Evolutionary conservation across 2,113 vertebrate genomes (phyloP).

Genomic region (sheep (Ovis aries)): DNA sequence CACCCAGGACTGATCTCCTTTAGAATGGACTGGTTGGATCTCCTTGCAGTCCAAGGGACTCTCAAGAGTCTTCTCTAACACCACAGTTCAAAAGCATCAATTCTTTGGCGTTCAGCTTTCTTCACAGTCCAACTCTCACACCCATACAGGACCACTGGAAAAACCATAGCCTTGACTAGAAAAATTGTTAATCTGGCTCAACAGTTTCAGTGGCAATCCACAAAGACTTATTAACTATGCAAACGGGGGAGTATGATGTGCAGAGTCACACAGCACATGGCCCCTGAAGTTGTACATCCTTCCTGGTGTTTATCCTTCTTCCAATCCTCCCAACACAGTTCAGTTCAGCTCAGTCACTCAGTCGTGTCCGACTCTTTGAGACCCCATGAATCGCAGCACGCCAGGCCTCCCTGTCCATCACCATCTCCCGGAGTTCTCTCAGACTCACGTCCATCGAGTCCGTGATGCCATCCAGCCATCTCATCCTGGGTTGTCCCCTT

Average conservation of each 20-base stretch:
- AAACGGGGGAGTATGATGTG: not conserved
- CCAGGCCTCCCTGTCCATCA: too few species aligned
- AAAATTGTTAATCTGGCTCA: not conserved
- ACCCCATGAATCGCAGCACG: too few species aligned
- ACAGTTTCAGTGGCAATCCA: not conserved
- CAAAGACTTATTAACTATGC: not conserved
- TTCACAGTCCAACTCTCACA: not conserved
- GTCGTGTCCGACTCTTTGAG: too few species aligned
- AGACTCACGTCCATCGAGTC: too few species aligned
- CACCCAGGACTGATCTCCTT: too few species aligned
- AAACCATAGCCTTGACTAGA: not conserved
- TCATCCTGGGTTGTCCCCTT: too few species aligned
- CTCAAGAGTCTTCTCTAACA: not conserved
- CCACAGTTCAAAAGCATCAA: not conserved
- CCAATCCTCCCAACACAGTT: not conserved
- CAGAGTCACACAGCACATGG: not conserved
- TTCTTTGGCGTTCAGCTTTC: accelerated
- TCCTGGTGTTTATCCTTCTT: not conserved
- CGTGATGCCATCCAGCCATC: too few species aligned
- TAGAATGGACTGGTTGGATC: too few species aligned
- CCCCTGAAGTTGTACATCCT: not conserved
- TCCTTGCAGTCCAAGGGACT: too few species aligned
- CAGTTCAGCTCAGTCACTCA: too few species aligned
- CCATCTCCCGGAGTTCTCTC: too few species aligned
- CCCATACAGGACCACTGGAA: not conserved